Conservation (phyloP, 2,888 invertebrate species). For the Tiphia femorata region DNA sequence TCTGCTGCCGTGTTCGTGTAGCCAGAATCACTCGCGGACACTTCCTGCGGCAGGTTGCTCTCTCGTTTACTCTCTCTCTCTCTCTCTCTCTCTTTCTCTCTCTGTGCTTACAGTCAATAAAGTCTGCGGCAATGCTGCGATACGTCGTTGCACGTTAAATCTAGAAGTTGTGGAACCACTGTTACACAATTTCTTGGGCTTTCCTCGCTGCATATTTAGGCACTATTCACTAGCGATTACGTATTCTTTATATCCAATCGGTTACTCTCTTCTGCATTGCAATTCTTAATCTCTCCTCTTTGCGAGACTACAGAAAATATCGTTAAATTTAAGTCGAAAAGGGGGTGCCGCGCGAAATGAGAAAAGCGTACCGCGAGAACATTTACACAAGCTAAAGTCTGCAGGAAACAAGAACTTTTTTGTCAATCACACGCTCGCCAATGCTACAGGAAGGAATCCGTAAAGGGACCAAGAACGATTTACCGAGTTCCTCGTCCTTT, state of each 20-base stretch:
- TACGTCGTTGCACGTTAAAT: constrained; percentile 57
- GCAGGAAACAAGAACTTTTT: constrained; percentile 60
- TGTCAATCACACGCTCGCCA: constrained; percentile 58
- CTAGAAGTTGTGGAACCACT: constrained; percentile 53
- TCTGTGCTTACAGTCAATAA: constrained; percentile 52
- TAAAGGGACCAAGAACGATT: constrained; percentile 39
- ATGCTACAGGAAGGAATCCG: constrained; percentile 30
- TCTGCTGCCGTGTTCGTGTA: constrained; percentile 49
- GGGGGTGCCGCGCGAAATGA: constrained; percentile 38
- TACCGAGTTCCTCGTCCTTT: constrained; percentile 60
- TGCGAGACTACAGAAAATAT: neutral
- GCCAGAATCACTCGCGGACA: constrained; percentile 49
- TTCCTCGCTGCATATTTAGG: constrained; percentile 31
- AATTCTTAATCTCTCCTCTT: neutral
- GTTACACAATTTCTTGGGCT: constrained; percentile 46
- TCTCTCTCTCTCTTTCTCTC: constrained; percentile 37
- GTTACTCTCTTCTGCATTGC: neutral
- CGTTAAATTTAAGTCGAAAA: neutral
- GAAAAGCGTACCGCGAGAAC: constrained; percentile 44
- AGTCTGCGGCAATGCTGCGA: constrained; percentile 59
- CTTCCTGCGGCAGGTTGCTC: constrained; percentile 49
- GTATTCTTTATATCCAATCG: neutral
- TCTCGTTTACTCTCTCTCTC: neutral
- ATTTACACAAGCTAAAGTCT: constrained; percentile 39
- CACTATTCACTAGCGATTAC: neutral